Percentiles rank a stretch among this genome's conserved stretches.
These are phyloP conservation scores for Tortricodes alternella DNA, from an alignment of 2,888 invertebrate species.

Conservation along the genomic window DNA sequence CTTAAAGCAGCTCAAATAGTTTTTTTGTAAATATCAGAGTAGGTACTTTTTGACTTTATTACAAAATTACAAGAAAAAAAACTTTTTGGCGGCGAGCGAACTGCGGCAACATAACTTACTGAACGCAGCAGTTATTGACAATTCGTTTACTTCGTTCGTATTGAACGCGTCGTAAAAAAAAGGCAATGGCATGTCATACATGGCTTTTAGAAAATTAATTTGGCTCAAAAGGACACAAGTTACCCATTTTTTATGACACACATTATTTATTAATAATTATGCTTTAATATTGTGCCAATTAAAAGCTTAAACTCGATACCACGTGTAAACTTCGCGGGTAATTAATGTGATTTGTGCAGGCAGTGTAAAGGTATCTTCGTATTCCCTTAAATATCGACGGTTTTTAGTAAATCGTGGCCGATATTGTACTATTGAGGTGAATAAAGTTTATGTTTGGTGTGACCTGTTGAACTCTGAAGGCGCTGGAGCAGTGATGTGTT, in stretches of 20 bases:
- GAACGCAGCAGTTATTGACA: slow-evolving; percentile 53
- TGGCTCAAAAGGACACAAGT: slow-evolving; percentile 59
- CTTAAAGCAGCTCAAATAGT: too few species aligned
- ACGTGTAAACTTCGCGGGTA: slow-evolving; percentile 45
- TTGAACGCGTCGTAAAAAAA: slow-evolving; percentile 69
- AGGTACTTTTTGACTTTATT: too few species aligned
- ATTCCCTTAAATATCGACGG: slow-evolving; percentile 58
- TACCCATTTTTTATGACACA: slow-evolving; percentile 43
- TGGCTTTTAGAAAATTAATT: slow-evolving; percentile 63
- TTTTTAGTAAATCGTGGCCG: slow-evolving; percentile 47
- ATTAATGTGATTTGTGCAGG: slow-evolving; percentile 67
- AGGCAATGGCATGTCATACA: slow-evolving; percentile 77
- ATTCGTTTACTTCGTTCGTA: slow-evolving; percentile 42
- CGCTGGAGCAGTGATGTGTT: slow-evolving; percentile 73
- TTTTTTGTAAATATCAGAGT: too few species aligned
- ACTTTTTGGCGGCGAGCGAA: too few species aligned
- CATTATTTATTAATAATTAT: slow-evolving; percentile 37
- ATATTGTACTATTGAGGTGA: slow-evolving; percentile 46
- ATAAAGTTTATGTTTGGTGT: slow-evolving; percentile 40
- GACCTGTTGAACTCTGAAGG: slow-evolving; percentile 50
- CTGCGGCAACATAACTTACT: not conserved
- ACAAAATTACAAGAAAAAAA: too few species aligned
- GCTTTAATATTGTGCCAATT: slow-evolving; percentile 50
- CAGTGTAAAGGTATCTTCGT: slow-evolving; percentile 68
- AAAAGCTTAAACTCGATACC: slow-evolving; percentile 40